phyloP scores from a whole-genome alignment of 2,797 vertebrate genomes.

The Melanotaenia maccullochi region DNA sequence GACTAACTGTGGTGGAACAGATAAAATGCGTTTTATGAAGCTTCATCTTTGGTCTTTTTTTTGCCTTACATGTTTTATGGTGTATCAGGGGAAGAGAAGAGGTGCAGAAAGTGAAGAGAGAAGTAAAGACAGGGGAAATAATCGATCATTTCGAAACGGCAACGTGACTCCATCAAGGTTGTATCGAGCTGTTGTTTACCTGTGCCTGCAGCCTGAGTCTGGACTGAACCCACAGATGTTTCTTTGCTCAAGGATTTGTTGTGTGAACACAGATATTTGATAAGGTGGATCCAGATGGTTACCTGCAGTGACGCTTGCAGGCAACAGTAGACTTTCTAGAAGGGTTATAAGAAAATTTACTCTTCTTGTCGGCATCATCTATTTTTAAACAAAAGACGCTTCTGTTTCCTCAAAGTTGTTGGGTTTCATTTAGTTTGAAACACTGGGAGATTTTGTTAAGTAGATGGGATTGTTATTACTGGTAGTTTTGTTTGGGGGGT shows the following conservation, averaged over 20 bases:
- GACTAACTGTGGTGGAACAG: slow-evolving; percentile 10
- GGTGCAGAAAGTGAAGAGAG: slow-evolving; percentile 17
- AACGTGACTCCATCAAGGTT: slow-evolving; percentile 60
- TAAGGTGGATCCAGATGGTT: slow-evolving; percentile 38
- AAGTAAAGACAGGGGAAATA: slow-evolving; percentile 27
- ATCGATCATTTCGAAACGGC: slow-evolving; percentile 44
- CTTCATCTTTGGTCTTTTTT: slow-evolving; percentile 4
- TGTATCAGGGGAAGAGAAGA: slow-evolving; percentile 8
- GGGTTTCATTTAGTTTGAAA: too few relatives aligned
- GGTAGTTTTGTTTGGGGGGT: too few relatives aligned
- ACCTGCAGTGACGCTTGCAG: slow-evolving; percentile 8
- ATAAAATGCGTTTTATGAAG: slow-evolving; percentile 23
- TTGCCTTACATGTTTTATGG: slow-evolving; percentile 7
- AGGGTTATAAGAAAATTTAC: neutral
- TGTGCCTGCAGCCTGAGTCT: slow-evolving; percentile 34
- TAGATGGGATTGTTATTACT: too few relatives aligned
- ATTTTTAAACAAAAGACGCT: neutral
- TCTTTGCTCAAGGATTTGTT: slow-evolving; percentile 53
- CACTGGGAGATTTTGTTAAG: too few relatives aligned
- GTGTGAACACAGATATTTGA: slow-evolving; percentile 37
- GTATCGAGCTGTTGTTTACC: slow-evolving; percentile 61
- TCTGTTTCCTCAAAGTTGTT: too few relatives aligned
- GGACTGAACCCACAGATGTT: slow-evolving; percentile 12
- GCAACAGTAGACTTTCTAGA: neutral
- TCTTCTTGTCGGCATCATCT: too few relatives aligned